Evolutionary conservation across 1,140 invertebrate genomes (phyloP), one percentile per base, ranked within the genome.

Genomic region (Mercenaria mercenaria): DNA sequence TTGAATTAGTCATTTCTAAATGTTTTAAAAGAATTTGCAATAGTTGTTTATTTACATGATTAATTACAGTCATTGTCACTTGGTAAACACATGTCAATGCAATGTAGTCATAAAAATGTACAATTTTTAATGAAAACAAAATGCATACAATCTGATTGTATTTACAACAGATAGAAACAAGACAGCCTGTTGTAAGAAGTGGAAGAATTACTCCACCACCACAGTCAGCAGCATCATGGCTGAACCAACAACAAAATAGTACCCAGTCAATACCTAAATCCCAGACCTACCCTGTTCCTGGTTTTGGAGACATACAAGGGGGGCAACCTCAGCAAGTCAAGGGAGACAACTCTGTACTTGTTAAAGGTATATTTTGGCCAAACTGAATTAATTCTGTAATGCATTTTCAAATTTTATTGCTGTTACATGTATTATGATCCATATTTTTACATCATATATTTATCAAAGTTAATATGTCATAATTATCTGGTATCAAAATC

Each of bases 141-240:
- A n/a, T n/a, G n/a, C n/a, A n/a, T n/a, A n/a, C n/a, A n/a, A n/a
- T n/a, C n/a, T n/a, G n/a, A n/a, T n/a, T n/a, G n/a, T n/a, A n/a
- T n/a, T n/a, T n/a, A n/a, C n/a, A n/a, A n/a, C 67, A 72, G 67
- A n/a, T 72, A 23, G 67, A 72, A n/a, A 39, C 34, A 37, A 37
- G 34, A 72, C 67, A 72, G 18, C 67, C 67, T 6, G 32, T 72
- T 18, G 67, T 72, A 15, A 72, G 20, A 39, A n/a, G 34, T 72
- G 67, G 67, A 72, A 72, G 67, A 72, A 23, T 41, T 72, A 72
- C 67, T 26, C 67, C 67, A 18, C 67, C 67, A 4, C 67, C 67
- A 23, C 67, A 72, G 34, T 4, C 67, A 29, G 15, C 23, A 20
- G 3, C 34, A 37, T 23, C 67, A 32, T 29, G 67, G 34, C 1